A percentile compares a stretch with the other conserved stretches of the same genome.
Conservation (phyloP, 2,113 vertebrate genomes). For the Antechinus stuartii region DNA sequence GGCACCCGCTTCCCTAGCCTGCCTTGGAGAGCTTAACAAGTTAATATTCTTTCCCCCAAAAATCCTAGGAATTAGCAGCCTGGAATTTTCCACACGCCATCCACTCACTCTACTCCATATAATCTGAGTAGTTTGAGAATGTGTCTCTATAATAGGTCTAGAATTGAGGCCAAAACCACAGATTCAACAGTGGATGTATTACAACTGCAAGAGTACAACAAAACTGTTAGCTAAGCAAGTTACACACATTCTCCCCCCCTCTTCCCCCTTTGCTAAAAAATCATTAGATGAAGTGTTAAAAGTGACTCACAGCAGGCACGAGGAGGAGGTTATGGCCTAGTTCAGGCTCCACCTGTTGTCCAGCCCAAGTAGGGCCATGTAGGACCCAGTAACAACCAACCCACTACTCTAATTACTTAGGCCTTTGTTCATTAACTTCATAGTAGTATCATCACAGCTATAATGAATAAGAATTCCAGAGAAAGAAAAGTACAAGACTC, state of each 20-base stretch:
- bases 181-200: background rate
- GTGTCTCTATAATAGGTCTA: background rate
- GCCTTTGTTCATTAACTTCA: background rate
- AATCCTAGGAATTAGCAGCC: background rate
- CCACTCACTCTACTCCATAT: background rate
- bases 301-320: background rate
- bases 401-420: background rate
- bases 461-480: background rate
- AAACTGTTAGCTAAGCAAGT: background rate
- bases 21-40: background rate
- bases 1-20: background rate
- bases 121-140: background rate
- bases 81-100: background rate
- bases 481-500: background rate
- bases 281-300: background rate
- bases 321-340: background rate
- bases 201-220: background rate
- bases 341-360: background rate
- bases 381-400: background rate
- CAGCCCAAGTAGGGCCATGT: background rate
- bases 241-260: background rate
- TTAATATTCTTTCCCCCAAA: background rate
- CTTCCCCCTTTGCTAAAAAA: too few relatives aligned
- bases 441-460: background rate
- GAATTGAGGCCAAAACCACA: background rate